Conservation (phyloP, 1,140 invertebrate genomes). For the Macrosteles quadrilineatus region DNA sequence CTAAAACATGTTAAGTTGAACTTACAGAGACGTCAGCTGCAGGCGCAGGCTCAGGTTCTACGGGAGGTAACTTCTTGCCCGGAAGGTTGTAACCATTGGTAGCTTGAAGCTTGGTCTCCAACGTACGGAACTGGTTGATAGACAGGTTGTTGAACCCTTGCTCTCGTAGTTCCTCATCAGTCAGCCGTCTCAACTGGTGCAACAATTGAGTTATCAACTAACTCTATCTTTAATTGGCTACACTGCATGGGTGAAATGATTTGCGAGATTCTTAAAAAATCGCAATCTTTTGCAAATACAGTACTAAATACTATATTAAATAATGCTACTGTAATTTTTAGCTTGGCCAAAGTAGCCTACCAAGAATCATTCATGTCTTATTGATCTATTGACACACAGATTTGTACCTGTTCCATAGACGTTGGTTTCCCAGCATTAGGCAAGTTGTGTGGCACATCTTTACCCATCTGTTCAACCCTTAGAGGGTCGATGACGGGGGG, state of each 20-base stretch:
- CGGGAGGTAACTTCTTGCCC: constrained; percentile 13
- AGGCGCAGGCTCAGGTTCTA: not conserved
- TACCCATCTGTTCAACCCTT: constrained; percentile 49
- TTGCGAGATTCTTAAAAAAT: too few relatives aligned
- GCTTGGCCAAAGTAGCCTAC: too few relatives aligned
- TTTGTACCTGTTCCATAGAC: too few relatives aligned
- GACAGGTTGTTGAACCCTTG: constrained; percentile 54
- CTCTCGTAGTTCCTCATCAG: constrained; percentile 56
- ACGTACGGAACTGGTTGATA: constrained; percentile 58
- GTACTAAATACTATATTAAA: too few relatives aligned
- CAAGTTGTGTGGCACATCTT: constrained; percentile 55
- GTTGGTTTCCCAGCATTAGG: constrained; percentile 40
- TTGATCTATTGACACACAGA: too few relatives aligned
- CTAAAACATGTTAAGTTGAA: not conserved
- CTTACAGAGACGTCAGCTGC: not conserved
- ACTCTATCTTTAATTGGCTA: too few relatives aligned
- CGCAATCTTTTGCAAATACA: too few relatives aligned
- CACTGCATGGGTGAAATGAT: too few relatives aligned
- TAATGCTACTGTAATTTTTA: too few relatives aligned
- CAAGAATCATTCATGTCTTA: too few relatives aligned
- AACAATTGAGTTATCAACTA: too few relatives aligned
- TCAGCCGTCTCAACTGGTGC: constrained; percentile 45
- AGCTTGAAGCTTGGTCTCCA: constrained; percentile 57
- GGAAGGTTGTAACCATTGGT: constrained; percentile 47
- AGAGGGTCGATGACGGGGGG: constrained; percentile 44